These are phyloP conservation scores for Harmothoe impar DNA, from an alignment of 2,888 invertebrate genomes.

Conservation along the genomic window DNA sequence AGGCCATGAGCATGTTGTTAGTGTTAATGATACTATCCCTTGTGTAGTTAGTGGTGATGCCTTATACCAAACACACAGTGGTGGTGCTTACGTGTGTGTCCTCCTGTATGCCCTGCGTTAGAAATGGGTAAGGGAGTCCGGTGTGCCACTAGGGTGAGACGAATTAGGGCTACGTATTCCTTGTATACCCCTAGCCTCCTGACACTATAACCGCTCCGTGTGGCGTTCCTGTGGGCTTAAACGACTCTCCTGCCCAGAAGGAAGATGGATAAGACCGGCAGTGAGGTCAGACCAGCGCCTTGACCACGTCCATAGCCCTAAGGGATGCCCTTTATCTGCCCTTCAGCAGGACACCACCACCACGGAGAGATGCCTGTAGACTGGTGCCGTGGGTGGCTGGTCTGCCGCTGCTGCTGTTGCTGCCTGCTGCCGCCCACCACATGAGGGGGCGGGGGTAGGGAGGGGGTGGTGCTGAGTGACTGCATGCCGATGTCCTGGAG, in stretches of 20 bases:
- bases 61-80: neutral
- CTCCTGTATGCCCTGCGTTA: neutral
- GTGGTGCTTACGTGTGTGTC: constrained; percentile 4
- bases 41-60: neutral
- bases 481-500: neutral
- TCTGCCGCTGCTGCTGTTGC: neutral
- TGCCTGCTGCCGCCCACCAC: neutral
- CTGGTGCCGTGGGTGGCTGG: neutral
- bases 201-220: neutral
- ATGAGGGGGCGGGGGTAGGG: neutral
- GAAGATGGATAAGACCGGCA: neutral
- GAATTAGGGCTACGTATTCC: neutral
- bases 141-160: neutral
- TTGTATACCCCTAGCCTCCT: neutral
- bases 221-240: neutral
- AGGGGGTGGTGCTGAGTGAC: neutral
- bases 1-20: neutral
- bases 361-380: neutral
- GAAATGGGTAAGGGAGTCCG: neutral
- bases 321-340: neutral
- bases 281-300: too few species aligned
- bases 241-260: neutral
- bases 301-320: too few species aligned
- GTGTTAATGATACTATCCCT: neutral
- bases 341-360: neutral